These are phyloP conservation scores for Drosophila sturtevanti DNA, from an alignment of 1,140 invertebrate genomes.

Conservation along the genomic window DNA sequence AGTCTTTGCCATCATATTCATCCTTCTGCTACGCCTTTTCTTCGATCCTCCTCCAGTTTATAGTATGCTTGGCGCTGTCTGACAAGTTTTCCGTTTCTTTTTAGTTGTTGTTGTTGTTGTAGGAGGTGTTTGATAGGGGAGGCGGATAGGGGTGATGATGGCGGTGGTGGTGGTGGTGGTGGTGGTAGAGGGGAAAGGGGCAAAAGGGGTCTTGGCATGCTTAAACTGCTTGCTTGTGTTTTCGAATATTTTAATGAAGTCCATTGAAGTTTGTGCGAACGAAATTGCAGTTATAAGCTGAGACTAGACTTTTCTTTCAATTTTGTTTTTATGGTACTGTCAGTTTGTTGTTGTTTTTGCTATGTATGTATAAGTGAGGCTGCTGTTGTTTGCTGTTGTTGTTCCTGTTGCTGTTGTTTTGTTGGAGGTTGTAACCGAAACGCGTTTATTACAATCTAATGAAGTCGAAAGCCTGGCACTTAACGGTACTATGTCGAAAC, in stretches of 20 bases:
- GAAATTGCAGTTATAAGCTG: slow-evolving; percentile 79
- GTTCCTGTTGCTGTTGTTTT: slow-evolving; percentile 35
- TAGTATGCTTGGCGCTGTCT: slow-evolving; percentile 43
- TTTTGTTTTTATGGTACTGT: slow-evolving; percentile 73
- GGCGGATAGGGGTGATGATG: neutral
- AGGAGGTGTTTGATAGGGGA: slow-evolving; percentile 6
- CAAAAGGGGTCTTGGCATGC: neutral
- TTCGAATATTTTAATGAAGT: slow-evolving; percentile 80
- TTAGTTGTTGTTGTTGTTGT: neutral
- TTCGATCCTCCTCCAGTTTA: slow-evolving; percentile 36
- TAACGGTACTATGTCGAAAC: slow-evolving; percentile 53
- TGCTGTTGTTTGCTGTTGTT: slow-evolving; percentile 31
- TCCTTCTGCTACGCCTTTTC: slow-evolving; percentile 6
- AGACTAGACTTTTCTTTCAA: slow-evolving; percentile 64
- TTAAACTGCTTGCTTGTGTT: slow-evolving; percentile 80
- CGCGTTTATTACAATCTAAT: slow-evolving; percentile 81
- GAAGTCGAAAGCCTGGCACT: slow-evolving; percentile 78
- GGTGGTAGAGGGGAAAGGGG: neutral
- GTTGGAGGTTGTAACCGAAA: slow-evolving; percentile 59
- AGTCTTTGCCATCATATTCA: neutral
- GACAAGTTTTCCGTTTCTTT: slow-evolving; percentile 62
- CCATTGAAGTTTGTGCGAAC: slow-evolving; percentile 79
- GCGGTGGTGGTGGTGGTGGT: neutral
- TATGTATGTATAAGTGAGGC: slow-evolving; percentile 34
- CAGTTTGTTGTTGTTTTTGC: slow-evolving; percentile 51